Base-by-base conservation (phyloP, 2,113 vertebrate species). In the Rhinoptilus africanus region DNA sequence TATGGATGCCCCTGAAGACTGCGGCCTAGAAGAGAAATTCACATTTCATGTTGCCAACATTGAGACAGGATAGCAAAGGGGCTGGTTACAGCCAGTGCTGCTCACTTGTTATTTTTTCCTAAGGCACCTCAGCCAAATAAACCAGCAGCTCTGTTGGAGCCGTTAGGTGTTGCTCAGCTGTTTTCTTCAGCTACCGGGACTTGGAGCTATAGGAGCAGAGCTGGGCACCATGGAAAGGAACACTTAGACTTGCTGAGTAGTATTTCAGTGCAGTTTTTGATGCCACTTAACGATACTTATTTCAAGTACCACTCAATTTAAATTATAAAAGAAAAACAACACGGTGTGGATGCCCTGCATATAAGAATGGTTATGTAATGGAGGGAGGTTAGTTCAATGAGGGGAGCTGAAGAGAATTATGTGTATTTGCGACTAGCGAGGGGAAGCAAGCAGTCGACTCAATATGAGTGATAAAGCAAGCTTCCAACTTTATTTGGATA, bases 21-120 rank as follows among this genome's bases (percentile, higher is more conserved):
- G 6, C 13, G 50, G 19, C 10, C 22, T 22, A 20, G 47, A 23
- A 30, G 24, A 50, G 16, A 73, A 84, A 12, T 9, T 6, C 0
- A 0, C 7, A 2, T 39, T 69, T 39, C 34, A 9, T 0, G 0
- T 8, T 0, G 2, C 17, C 54, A 19, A 39, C 0, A 0, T 27
- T 16, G 67, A 28, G 23, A 6, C 28, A 28, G 30, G 24, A 14
- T 0, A 3, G 14, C 48, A 34, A 47, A 53, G 10, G 23, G 14
- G 13, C 35, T 8, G 45, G 9, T 1, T 35, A 20, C 48, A 67
- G 47, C 22, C 72, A 8, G 27, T 4, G 50, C 17, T 7, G 3
- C 20, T 12, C 4, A 4, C 32, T 39, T 7, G 19, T 21, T 19
- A 16, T 7, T 27, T 35, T 19, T 16, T n/a, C 27, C 30, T 13